Percentiles rank a stretch among this genome's conserved stretches.
Conservation (phyloP, 2,113 vertebrate genomes). For the Rhea pennata region DNA sequence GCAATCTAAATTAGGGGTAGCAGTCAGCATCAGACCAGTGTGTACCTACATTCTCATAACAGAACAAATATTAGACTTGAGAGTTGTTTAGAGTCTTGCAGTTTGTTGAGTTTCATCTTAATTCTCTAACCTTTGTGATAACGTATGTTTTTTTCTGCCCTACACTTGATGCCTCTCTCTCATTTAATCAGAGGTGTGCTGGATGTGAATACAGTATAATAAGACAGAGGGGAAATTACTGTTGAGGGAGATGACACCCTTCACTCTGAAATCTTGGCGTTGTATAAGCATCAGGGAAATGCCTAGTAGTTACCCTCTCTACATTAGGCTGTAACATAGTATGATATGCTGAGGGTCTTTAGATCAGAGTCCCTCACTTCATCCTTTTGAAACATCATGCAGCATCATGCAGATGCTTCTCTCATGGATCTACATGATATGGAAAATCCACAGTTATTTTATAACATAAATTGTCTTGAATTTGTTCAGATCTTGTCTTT, state of each 20-base stretch:
- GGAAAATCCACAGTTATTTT: neutral
- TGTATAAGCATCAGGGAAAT: neutral
- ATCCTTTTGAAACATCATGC: neutral
- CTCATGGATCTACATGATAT: neutral
- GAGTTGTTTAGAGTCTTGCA: neutral
- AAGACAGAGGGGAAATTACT: neutral
- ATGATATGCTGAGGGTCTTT: neutral
- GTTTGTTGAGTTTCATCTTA: neutral
- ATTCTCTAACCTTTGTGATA: neutral
- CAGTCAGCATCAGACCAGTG: rapidly evolving
- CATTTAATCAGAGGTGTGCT: neutral
- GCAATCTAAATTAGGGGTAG: neutral
- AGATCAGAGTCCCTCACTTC: neutral
- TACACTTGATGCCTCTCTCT: neutral
- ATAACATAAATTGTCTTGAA: neutral
- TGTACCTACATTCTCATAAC: neutral
- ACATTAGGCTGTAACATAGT: neutral
- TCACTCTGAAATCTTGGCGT: neutral
- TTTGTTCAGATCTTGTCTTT: neutral
- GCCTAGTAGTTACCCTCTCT: neutral
- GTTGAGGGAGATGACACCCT: neutral
- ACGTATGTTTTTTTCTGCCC: neutral
- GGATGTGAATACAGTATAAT: neutral
- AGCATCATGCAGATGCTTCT: neutral
- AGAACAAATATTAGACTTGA: neutral